Base-by-base conservation (phyloP, 1,140 invertebrate species). In the Pseudomyrmex cubaensis region DNA sequence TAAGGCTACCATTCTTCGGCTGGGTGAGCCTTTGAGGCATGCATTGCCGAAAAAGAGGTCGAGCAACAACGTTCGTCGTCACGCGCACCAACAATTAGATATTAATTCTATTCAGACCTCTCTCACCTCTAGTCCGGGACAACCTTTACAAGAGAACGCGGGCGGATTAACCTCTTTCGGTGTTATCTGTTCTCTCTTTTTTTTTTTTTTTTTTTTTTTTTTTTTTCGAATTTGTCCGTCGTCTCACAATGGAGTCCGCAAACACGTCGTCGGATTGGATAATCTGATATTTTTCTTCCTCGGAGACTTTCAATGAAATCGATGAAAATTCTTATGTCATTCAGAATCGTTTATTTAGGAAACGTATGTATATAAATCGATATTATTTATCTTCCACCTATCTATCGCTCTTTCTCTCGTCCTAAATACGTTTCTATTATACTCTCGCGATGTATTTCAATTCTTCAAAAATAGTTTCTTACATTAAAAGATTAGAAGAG, bases 1-100 rank as follows among this genome's bases (percentile, higher is more conserved):
- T 91, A 91, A 89, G 90, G 86, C 82, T 88, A 88, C 89, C 77
- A 90, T 91, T 91, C 83, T 91, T 90, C 86, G 80, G 61, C 20
- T 9, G 82, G 85, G 46, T 64, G 56, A 70, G 52, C 57, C 76
- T 86, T 89, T 89, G 46, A 87, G 54, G 25, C 74, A 35, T 35
- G 35, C 17, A 78, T n/a, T 15, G 83, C 80, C 82, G 82, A 88
- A 86, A 82, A 82, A 85, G 66, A 59, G 35, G 35, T 80, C 67
- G 46, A 35, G 35, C 67, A 66, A 44, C n/a, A 54, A 74, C 74
- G 44, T 15, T 78, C 64, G 48, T 52, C 63, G 63, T 85, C 59
- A 69, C 56, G 61, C 54, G 73, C 76, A 69, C 64, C 59, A 86
- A 91, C 87, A 91, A 91, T 91, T 91, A 89, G 85, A 91, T 88